Evolutionary conservation across 2,797 vertebrate genomes (phyloP), one percentile per base, ranked within the genome.

Genomic region (Coccyzus lansbergi): DNA sequence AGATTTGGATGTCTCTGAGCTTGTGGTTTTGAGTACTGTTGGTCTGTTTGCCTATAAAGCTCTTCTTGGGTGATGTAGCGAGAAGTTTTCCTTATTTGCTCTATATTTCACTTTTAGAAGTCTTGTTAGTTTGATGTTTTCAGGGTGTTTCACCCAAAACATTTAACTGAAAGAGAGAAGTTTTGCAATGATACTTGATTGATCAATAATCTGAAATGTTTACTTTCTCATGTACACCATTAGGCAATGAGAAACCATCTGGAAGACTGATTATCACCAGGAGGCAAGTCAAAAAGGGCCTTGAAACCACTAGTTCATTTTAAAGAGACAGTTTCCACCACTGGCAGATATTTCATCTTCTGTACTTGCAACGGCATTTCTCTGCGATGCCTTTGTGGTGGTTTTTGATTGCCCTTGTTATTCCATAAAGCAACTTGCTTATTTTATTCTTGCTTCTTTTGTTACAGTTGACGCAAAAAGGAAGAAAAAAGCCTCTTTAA

Each of bases 361-460:
- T 80, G 29, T 81, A 28, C 90, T 93, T 87, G 46, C 83, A 58
- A 42, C 0, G 58, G 85, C 68, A 40, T 96, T 96, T 93, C 77
- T 78, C 94, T 90, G 71, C 8, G 16, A 88, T 91, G 83, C 91
- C 93, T 92, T 80, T 75, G 67, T 95, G 93, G 87, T 97, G 94
- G 91, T 95, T 95, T 96, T 96, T 91, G 90, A 94, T 96, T 96
- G 95, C 85, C 92, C 90, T 92, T 60, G 31, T 93, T 93, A 71
- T 87, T 93, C 91, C 88, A 5, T 53, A 58, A 88, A 91, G 92
- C 94, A 88, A 72, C 88, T 85, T 97, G 92, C 87, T 97, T 86
- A 95, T 96, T 95, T 94, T 97, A 82, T 93, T 97, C 90, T 97
- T 81, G 83, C 96, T 97, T 97, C 95, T 96, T 97, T 95, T 97